Conservation (phyloP, 2,888 invertebrate genomes). For the Tinea semifulvella region DNA sequence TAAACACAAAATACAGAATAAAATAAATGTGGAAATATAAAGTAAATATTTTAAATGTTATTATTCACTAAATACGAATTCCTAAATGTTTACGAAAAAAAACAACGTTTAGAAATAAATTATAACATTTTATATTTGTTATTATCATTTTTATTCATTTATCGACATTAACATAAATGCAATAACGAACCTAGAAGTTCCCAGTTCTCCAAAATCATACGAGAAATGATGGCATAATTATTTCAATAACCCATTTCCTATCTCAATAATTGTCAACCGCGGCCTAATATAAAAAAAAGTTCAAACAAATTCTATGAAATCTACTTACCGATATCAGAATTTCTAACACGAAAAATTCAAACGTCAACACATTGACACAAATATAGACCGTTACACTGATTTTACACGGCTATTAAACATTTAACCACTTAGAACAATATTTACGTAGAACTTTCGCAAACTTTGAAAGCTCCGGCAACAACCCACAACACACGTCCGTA, state of each 20-base stretch:
- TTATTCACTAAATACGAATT: no score
- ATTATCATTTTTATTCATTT: no score
- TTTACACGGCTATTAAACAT: conserved; percentile 1
- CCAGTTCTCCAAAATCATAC: neutral
- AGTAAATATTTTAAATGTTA: no score
- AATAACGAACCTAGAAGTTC: neutral
- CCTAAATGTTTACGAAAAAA: no score
- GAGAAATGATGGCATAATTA: neutral
- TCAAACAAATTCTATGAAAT: neutral
- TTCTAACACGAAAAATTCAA: neutral
- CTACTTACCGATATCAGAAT: neutral
- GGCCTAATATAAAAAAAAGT: no score
- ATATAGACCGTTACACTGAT: neutral
- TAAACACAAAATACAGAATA: no score
- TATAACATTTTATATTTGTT: no score
- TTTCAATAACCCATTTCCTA: neutral
- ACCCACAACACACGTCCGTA: conserved; percentile 22
- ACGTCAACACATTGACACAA: conserved; percentile 1
- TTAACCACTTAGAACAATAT: conserved; percentile 25
- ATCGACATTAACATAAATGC: no score
- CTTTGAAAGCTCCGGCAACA: conserved; percentile 20
- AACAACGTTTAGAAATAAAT: no score
- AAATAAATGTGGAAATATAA: no score
- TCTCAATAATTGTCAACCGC: neutral
- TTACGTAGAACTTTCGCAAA: conserved; percentile 40